A percentile compares a stretch with the other conserved stretches of the same genome.
phyloP scores from a whole-genome alignment of 2,113 vertebrate genomes.

The Amazona guildingii region DNA sequence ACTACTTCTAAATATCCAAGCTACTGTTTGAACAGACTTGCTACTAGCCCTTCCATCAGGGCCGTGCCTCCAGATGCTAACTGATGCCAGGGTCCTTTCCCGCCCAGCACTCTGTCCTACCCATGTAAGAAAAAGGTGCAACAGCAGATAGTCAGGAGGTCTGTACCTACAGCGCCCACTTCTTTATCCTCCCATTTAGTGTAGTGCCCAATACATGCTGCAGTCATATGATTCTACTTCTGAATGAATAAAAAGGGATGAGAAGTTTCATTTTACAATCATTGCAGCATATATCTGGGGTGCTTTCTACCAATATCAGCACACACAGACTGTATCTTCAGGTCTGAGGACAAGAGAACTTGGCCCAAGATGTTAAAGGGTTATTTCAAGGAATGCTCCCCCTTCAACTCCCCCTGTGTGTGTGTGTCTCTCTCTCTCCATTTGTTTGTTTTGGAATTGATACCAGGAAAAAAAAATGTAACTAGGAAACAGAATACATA shows the following conservation, averaged over 20 bases:
- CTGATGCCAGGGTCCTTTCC: not conserved
- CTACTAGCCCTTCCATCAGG: not conserved
- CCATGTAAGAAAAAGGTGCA: not conserved
- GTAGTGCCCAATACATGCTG: not conserved
- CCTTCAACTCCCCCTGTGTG: not conserved
- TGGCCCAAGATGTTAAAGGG: conserved; percentile 59
- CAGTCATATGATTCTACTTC: not conserved
- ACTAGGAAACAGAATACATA: conserved; percentile 71
- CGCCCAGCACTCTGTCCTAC: not conserved
- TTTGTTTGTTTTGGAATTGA: conserved; percentile 62
- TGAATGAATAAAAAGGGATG: not conserved
- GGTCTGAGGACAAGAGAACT: not conserved
- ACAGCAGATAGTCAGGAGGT: not conserved
- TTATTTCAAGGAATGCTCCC: conserved; percentile 61
- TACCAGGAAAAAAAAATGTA: conserved; percentile 69
- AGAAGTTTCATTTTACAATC: not conserved
- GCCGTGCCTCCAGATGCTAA: not conserved
- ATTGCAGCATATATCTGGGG: not conserved
- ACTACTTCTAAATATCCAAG: not conserved
- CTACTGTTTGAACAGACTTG: not conserved
- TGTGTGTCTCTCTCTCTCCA: not conserved
- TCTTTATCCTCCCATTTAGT: not conserved
- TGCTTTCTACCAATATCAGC: not conserved
- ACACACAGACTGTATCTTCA: not conserved
- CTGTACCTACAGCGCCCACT: not conserved